phyloP scores from a whole-genome alignment of 2,888 invertebrate species.

The Ophion ellenae region DNA sequence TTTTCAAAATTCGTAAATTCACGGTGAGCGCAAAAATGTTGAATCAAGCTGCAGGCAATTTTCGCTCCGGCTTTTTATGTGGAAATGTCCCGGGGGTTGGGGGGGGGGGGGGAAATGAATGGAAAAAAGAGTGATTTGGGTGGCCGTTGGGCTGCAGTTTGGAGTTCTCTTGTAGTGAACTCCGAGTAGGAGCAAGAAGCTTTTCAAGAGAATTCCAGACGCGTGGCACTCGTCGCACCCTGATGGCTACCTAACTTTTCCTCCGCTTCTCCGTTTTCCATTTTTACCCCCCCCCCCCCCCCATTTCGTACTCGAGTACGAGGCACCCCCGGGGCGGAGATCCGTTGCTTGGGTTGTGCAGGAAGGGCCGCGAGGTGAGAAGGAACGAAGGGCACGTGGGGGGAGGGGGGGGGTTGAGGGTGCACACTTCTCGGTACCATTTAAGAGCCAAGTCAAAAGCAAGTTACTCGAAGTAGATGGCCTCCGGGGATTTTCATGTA shows the following conservation, averaged over 20 bases:
- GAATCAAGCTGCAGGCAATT: background rate
- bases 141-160: background rate
- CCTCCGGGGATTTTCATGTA: slow-evolving; percentile 39
- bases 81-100: background rate
- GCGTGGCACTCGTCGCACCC: slow-evolving; percentile 35
- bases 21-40: no score
- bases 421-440: slow-evolving; percentile 52
- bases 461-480: slow-evolving; percentile 58
- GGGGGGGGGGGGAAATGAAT: no score
- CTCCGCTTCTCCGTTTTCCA: background rate
- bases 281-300: background rate
- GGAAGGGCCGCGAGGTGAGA: background rate
- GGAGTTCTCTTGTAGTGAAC: background rate
- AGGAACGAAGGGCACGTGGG: background rate
- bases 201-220: slow-evolving; percentile 46
- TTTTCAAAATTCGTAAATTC: no score
- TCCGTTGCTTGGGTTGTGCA: no score
- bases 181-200: slow-evolving; percentile 19
- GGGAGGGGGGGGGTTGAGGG: background rate
- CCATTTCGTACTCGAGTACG: slow-evolving; percentile 39
- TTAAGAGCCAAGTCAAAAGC: slow-evolving; percentile 64
- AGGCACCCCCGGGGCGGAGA: slow-evolving; percentile 23
- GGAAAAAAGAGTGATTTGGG: no score
- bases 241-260: slow-evolving; percentile 31
- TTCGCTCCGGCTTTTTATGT: slow-evolving; percentile 5